Conservation (phyloP, 1,140 invertebrate genomes). For the Drosophila subobscura region DNA sequence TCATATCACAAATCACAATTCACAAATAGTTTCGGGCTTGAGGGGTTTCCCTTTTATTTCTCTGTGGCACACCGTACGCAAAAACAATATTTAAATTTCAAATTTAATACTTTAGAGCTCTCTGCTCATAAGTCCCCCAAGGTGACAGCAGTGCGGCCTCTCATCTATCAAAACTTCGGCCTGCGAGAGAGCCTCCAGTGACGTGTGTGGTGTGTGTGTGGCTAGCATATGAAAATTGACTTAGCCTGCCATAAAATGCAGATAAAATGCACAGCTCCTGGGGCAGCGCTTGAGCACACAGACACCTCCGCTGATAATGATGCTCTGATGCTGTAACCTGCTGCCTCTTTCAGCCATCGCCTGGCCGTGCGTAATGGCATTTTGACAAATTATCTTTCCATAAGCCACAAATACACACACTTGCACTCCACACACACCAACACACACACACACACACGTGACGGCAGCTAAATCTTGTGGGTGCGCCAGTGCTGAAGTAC, state of each 20-base stretch:
- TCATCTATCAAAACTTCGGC: slow-evolving; percentile 1
- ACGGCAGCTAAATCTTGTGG: slow-evolving; percentile 5
- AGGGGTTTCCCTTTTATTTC: too few relatives aligned
- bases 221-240: slow-evolving; percentile 33
- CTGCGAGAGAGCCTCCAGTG: too few relatives aligned
- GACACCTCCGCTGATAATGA: slow-evolving; percentile 4
- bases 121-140: neutral
- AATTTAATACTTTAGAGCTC: slow-evolving; percentile 3
- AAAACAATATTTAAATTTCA: slow-evolving; percentile 14
- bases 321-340: neutral
- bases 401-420: slow-evolving; percentile 22
- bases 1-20: too few relatives aligned
- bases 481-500: too few relatives aligned
- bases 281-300: neutral
- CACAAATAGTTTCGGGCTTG: too few relatives aligned
- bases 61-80: neutral
- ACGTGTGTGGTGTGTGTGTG: too few relatives aligned
- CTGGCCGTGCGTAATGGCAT: slow-evolving; percentile 11
- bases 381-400: slow-evolving; percentile 25
- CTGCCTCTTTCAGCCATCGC: neutral
- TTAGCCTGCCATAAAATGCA: slow-evolving; percentile 27
- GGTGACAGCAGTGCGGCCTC: neutral
- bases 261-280: slow-evolving; percentile 1
- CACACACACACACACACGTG: neutral
- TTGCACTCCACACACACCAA: slow-evolving; percentile 15